Percentiles rank a stretch among this genome's conserved stretches.
Evolutionary conservation across 2,113 vertebrate genomes (phyloP).

Genomic region (Mesoclemmys tuberculata): DNA sequence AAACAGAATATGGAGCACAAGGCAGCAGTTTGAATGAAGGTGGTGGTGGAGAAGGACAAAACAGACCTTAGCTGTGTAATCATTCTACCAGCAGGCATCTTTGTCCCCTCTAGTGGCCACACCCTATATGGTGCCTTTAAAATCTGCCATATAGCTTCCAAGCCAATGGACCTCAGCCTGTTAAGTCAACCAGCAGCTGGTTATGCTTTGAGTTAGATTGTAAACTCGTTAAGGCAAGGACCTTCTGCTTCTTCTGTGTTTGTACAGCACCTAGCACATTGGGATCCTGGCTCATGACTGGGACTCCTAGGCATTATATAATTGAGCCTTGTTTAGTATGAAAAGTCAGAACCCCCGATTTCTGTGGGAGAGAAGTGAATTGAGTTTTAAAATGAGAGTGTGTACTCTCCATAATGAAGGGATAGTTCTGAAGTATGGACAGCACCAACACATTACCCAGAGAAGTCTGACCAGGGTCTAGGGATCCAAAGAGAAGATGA

Average conservation of each 20-base stretch:
- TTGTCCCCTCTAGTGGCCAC: neutral
- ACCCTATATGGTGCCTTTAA: neutral
- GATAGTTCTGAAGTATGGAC: neutral
- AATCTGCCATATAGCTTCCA: too few relatives aligned
- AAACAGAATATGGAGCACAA: neutral
- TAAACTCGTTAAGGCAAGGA: neutral
- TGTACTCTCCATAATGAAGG: neutral
- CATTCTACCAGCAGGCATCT: neutral
- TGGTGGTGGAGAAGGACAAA: neutral
- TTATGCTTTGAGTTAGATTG: neutral
- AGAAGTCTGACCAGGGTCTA: too few relatives aligned
- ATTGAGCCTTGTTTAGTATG: neutral
- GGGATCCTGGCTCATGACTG: neutral
- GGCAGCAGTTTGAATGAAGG: fast-evolving
- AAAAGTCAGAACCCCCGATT: neutral
- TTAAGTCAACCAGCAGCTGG: neutral
- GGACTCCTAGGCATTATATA: fast-evolving
- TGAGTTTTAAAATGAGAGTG: neutral
- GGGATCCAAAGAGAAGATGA: neutral
- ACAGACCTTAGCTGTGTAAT: neutral
- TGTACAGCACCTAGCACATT: neutral
- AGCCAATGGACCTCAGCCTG: neutral
- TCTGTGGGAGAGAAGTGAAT: neutral
- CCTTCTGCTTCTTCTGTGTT: neutral
- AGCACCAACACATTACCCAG: neutral